These are phyloP conservation scores for Bubo blakistoni DNA, from an alignment of 2,113 vertebrate species.

Conservation along the genomic window DNA sequence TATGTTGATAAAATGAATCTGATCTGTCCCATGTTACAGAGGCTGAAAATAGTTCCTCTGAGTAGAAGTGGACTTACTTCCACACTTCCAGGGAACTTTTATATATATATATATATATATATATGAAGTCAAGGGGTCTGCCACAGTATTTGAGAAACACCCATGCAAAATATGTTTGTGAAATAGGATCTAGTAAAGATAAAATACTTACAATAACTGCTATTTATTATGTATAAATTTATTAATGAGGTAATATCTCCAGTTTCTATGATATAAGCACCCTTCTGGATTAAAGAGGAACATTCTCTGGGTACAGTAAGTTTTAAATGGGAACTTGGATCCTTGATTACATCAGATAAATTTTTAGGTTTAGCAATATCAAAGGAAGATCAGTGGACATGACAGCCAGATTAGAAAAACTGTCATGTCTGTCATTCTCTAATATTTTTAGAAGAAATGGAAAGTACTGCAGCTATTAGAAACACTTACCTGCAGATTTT, in stretches of 20 bases:
- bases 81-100: not conserved
- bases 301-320: not conserved
- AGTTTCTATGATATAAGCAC: not conserved
- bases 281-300: not conserved
- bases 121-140: not conserved
- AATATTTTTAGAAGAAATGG: not conserved
- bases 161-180: not conserved
- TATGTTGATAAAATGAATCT: not conserved
- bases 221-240: not conserved
- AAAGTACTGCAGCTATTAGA: not conserved
- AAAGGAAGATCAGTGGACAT: not conserved
- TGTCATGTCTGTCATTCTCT: not conserved
- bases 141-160: not conserved
- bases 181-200: not conserved
- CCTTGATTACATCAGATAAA: not conserved
- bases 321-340: not conserved
- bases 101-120: too few species aligned
- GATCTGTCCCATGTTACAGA: not conserved
- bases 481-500: conserved; percentile 62
- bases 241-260: not conserved
- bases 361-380: not conserved
- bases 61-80: not conserved
- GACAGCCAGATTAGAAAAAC: not conserved
- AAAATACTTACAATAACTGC: not conserved
- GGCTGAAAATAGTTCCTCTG: not conserved